Base-by-base conservation (phyloP, 2,888 invertebrate species). In the Eupithecia inturbata region DNA sequence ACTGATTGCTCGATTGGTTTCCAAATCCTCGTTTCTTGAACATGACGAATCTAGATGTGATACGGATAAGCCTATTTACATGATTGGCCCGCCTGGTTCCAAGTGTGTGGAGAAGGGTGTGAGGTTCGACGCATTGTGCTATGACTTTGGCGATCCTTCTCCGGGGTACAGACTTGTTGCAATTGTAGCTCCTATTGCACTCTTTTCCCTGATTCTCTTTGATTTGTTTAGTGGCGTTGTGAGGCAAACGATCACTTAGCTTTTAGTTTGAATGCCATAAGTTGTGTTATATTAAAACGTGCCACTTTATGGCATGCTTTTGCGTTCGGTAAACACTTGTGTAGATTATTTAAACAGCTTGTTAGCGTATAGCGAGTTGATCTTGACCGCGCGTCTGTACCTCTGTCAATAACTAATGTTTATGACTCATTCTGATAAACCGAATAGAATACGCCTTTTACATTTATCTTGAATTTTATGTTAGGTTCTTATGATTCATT, bases 211-310 rank as follows among this genome's bases (percentile, higher is more conserved):
- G 6, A 92, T 93, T 77, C 85, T 94, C 31, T 93, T 91, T 71
- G 93, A 93, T 82, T 86, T 93, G 70, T 93, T 94, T 77, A 93
- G 91, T 78, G 89, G 92, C 71, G 92, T 92, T n/a, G 87, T 94
- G 53, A 87, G 92, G 78, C 92, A 93, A 77, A 89, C 88, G 28
- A 89, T 88, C 79, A 26, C 36, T 22, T 28, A 60, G 26, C 16
- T 28, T 22, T 28, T 28, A 19, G 19, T 31, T 62, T 62, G 12
- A 57, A 57, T 57, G 22, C 3, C 57, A 12, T 57, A 26, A 1
- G 16, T 62, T 62, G 28, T 31, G 28, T 19, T 62, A 19, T 31
- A 31, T 62, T 62, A 62, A 62, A 31, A 16, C 60, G 22, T 53
- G 3, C 53, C 53, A 53, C 57, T 26, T 57, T 53, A 53, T 10